A percentile compares a stretch with the other conserved stretches of the same genome.
These are phyloP conservation scores for Forbesichthys agassizii DNA, from an alignment of 2,113 vertebrate genomes.

Conservation along the genomic window DNA sequence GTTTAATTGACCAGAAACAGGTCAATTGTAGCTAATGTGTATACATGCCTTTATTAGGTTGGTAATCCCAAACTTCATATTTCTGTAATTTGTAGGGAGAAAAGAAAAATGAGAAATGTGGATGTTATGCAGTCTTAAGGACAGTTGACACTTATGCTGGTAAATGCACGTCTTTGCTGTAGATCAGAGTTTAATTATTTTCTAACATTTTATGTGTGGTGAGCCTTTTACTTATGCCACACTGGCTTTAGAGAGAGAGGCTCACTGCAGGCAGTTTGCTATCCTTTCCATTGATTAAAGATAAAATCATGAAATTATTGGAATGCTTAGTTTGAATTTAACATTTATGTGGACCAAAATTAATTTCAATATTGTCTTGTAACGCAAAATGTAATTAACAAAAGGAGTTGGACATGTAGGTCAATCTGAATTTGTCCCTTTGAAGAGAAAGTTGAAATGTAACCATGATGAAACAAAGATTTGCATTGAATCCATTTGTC, in stretches of 20 bases:
- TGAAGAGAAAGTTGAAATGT: neutral
- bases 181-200: too few relatives aligned
- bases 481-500: neutral
- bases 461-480: neutral
- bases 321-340: too few relatives aligned
- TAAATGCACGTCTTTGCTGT: neutral
- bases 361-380: too few relatives aligned
- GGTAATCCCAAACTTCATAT: neutral
- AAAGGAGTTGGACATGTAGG: neutral
- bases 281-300: too few relatives aligned
- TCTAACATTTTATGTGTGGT: too few relatives aligned
- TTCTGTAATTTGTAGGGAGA: neutral
- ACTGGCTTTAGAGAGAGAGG: too few relatives aligned
- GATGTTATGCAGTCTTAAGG: neutral
- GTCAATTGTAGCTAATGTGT: neutral
- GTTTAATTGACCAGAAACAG: slow-evolving; percentile 9
- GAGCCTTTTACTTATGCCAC: too few relatives aligned
- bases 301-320: too few relatives aligned
- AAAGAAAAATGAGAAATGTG: too few relatives aligned
- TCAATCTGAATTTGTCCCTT: neutral
- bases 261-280: too few relatives aligned
- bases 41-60: neutral
- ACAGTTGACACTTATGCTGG: neutral
- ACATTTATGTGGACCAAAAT: too few relatives aligned
- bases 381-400: neutral